phyloP scores from a whole-genome alignment of 2,113 vertebrate genomes.

The Notarius quadriscutis region DNA sequence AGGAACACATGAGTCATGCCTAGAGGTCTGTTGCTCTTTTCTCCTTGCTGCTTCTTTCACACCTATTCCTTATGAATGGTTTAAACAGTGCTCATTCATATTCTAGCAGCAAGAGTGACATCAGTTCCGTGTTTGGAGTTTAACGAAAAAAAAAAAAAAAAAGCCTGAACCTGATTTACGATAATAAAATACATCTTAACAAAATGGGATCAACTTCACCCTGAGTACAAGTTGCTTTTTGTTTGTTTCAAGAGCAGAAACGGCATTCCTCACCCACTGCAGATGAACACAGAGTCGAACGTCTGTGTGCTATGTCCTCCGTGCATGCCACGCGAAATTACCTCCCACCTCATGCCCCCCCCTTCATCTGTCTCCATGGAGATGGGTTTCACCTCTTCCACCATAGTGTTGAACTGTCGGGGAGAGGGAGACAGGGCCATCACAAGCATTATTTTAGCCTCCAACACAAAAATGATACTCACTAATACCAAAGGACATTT shows the following conservation, averaged over 20 bases:
- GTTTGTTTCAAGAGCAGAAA: slow-evolving; percentile 35
- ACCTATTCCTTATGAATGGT: slow-evolving; percentile 40
- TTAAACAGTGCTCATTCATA: slow-evolving; percentile 42
- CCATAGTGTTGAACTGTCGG: slow-evolving; percentile 64
- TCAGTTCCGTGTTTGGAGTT: slow-evolving; percentile 1
- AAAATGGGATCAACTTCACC: slow-evolving; percentile 29
- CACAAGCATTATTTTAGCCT: slow-evolving; percentile 49
- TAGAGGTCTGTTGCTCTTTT: slow-evolving; percentile 44
- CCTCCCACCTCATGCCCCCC: slow-evolving; percentile 62
- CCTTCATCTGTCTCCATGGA: slow-evolving; percentile 44
- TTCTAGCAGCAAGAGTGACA: slow-evolving; percentile 10
- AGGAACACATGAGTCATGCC: slow-evolving; percentile 36
- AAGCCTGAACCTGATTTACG: background rate
- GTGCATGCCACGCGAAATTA: slow-evolving; percentile 60
- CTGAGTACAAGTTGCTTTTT: slow-evolving; percentile 36
- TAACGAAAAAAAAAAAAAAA: background rate
- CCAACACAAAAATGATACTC: slow-evolving; percentile 41
- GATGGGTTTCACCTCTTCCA: slow-evolving; percentile 66
- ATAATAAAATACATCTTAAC: slow-evolving; percentile 16
- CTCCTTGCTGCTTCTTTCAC: slow-evolving; percentile 36
- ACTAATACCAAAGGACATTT: slow-evolving; percentile 43
- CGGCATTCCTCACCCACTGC: slow-evolving; percentile 66
- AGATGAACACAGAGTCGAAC: slow-evolving; percentile 71
- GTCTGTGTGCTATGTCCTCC: slow-evolving; percentile 57
- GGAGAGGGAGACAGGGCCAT: slow-evolving; percentile 46